Percentiles rank a stretch among this genome's conserved stretches.
These are phyloP conservation scores for Amblyornis subalaris DNA, from an alignment of 2,113 vertebrate species.

Conservation along the genomic window DNA sequence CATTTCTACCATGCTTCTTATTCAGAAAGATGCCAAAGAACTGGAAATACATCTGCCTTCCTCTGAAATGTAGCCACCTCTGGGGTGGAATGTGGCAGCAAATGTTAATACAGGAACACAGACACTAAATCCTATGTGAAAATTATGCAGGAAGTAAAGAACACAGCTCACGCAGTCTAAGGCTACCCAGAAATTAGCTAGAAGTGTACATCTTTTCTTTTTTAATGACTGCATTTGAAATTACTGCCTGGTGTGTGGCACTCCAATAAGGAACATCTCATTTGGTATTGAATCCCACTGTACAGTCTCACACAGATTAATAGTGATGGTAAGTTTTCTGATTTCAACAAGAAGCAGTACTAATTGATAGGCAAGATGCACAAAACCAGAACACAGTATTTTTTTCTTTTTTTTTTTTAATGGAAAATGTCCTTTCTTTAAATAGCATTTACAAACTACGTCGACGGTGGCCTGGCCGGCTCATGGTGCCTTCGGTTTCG, in stretches of 20 bases:
- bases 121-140: slow-evolving; percentile 3
- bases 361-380: slow-evolving; percentile 50
- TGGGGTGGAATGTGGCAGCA: slow-evolving; percentile 14
- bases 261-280: neutral
- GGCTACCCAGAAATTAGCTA: slow-evolving; percentile 20
- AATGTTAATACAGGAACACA: neutral
- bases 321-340: neutral
- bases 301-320: slow-evolving; percentile 9
- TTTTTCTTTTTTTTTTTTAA: neutral
- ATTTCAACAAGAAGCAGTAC: slow-evolving; percentile 48
- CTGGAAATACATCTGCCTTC: slow-evolving; percentile 22
- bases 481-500: slow-evolving; percentile 89
- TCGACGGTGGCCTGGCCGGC: slow-evolving; percentile 37
- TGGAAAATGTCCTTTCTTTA: slow-evolving; percentile 50
- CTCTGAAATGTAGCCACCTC: neutral
- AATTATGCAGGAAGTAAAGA: neutral
- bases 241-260: neutral
- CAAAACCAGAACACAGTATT: slow-evolving; percentile 56
- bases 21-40: slow-evolving; percentile 28
- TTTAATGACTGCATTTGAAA: neutral
- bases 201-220: slow-evolving; percentile 5
- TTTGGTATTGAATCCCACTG: neutral
- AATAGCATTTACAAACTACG: slow-evolving; percentile 63
- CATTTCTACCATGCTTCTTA: slow-evolving; percentile 33
- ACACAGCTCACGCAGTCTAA: neutral